Base-by-base conservation (phyloP, 1,140 invertebrate genomes). In the Atta texana region DNA sequence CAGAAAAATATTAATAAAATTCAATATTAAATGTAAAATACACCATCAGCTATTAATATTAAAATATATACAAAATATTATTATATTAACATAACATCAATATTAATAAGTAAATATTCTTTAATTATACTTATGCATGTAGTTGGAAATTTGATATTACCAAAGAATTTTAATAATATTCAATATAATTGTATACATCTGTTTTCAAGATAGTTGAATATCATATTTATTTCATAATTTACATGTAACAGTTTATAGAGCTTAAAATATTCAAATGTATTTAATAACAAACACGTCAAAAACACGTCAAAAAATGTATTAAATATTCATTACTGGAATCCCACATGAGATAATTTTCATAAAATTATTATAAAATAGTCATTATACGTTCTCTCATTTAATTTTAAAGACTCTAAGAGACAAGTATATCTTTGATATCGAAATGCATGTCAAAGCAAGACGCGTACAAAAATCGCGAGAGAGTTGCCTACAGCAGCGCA, bases 361-460 rank as follows among this genome's bases (percentile, higher is more conserved):
- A 24, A 5, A 51, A 75, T 51, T 2, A 8, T 44, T 21, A 18
- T 14, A 16, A 49, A 61, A 61, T 34, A 34, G 10, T 74, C 28
- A 21, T 49, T 74, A 61, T 7, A 5, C 14, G 14, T 39, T n/a
- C 18, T 34, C 34, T 7, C 34, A 49, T 61, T 75, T 49, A 57
- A 84, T 84, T 49, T 74, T 63, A 59, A 49, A 49, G 34, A 24
- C 53, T 49, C 24, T 16, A n/a, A 61, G 3, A 75, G 55, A 81
- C 34, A 81, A 31, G 7, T 24, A 61, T 18, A 31, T 61, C 18
- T 51, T 5, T 74, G 24, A 51, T 75, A 61, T 75, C 39, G 39
- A 82, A 28, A 24, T 7, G 80, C 39, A 16, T 74, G 57, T 72
- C 68, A 63, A 84, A 84, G 69, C 53, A 75, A 63, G 53, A 82